A percentile compares a stretch with the other conserved stretches of the same genome.
Conservation (phyloP, 2,888 invertebrate species). For the Willowsia nigromaculata region DNA sequence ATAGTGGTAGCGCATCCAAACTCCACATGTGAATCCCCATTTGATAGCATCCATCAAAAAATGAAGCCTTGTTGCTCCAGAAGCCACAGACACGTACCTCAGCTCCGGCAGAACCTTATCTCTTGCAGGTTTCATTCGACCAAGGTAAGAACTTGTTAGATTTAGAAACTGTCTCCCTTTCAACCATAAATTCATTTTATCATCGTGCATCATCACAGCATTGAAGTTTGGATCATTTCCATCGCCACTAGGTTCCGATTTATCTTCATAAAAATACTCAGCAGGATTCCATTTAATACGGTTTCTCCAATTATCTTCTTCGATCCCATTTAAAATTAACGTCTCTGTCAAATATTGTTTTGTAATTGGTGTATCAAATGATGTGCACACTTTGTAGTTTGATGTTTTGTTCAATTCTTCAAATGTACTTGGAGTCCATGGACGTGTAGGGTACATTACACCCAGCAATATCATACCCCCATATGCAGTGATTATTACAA, state of each 20-base stretch:
- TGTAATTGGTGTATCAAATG: background rate
- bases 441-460: background rate
- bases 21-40: slow-evolving; percentile 23
- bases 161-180: slow-evolving; percentile 6
- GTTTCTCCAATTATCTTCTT: background rate
- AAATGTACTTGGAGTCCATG: slow-evolving; percentile 37
- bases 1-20: slow-evolving; percentile 41
- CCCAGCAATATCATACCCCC: slow-evolving; percentile 49
- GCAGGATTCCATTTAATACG: background rate
- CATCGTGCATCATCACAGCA: slow-evolving; percentile 26
- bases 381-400: background rate
- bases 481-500: background rate
- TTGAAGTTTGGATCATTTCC: background rate
- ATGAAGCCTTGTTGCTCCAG: slow-evolving; percentile 53
- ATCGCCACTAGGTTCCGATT: background rate
- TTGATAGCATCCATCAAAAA: slow-evolving; percentile 41
- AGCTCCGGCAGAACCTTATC: slow-evolving; percentile 52
- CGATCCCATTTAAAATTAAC: slow-evolving; percentile 4
- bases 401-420: slow-evolving; percentile 28
- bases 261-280: background rate
- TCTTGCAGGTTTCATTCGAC: background rate
- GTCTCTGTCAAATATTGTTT: background rate
- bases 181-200: slow-evolving; percentile 44
- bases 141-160: background rate
- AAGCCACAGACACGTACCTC: slow-evolving; percentile 36